Evolutionary conservation across 2,113 vertebrate genomes (phyloP).

Genomic region (Lagopus muta): DNA sequence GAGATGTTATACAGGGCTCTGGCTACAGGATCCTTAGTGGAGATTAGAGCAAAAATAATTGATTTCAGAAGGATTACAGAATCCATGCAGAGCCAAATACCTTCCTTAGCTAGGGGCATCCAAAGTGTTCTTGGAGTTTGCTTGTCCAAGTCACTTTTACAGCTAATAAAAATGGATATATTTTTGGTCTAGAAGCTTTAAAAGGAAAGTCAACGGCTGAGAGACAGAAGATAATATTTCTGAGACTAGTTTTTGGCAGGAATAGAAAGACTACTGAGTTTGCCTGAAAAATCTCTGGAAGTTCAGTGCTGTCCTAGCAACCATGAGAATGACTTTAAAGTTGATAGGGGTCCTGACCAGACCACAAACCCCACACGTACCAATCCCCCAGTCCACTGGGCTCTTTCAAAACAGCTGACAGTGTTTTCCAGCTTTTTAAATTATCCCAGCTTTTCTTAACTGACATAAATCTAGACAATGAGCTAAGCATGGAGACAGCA

Average conservation of each 20-base stretch:
- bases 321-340: slow-evolving; percentile 53
- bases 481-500: slow-evolving; percentile 59
- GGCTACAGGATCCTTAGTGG: neutral
- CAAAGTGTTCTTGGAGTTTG: neutral
- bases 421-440: slow-evolving; percentile 64
- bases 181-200: slow-evolving; percentile 45
- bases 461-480: slow-evolving; percentile 64
- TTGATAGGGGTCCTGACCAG: slow-evolving; percentile 32
- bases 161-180: slow-evolving; percentile 21
- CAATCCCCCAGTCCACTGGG: neutral
- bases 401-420: slow-evolving; percentile 51
- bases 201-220: slow-evolving; percentile 4
- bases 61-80: slow-evolving; percentile 26
- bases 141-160: neutral
- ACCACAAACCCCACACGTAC: slow-evolving; percentile 55
- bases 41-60: slow-evolving; percentile 24
- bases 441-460: slow-evolving; percentile 50
- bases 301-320: neutral
- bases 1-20: neutral
- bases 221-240: slow-evolving; percentile 56
- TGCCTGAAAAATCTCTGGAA: slow-evolving; percentile 52
- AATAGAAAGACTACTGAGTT: slow-evolving; percentile 33
- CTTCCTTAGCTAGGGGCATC: neutral
- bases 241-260: slow-evolving; percentile 51
- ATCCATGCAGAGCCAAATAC: neutral